Conservation (phyloP, 2,888 invertebrate genomes). For the Apodemia duryi region DNA sequence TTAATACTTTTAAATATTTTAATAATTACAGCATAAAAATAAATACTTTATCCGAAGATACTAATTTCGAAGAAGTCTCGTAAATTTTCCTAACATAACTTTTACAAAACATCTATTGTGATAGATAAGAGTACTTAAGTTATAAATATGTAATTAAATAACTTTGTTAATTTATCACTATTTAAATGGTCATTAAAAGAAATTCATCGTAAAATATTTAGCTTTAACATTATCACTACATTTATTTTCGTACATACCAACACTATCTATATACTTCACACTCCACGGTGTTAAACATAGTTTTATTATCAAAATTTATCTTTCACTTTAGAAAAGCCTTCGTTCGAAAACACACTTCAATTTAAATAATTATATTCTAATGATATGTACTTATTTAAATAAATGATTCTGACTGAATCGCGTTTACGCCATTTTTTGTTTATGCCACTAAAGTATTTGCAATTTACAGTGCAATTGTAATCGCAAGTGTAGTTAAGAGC, state of each 20-base stretch:
- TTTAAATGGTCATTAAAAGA: slow-evolving; percentile 16
- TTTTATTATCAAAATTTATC: not conserved
- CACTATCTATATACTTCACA: not conserved
- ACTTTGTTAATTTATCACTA: slow-evolving; percentile 16
- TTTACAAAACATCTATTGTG: slow-evolving; percentile 7
- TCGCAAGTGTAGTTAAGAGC: slow-evolving; percentile 63
- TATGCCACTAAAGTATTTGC: not conserved
- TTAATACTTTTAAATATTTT: not conserved
- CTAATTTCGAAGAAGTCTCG: not conserved
- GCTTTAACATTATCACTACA: slow-evolving; percentile 12
- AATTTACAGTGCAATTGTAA: slow-evolving; percentile 64
- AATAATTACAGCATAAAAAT: not conserved
- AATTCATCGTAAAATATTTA: slow-evolving; percentile 21
- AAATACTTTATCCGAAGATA: not conserved
- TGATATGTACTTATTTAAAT: slow-evolving; percentile 7
- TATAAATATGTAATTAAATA: slow-evolving; percentile 17
- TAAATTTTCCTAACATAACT: not conserved
- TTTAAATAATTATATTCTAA: not conserved
- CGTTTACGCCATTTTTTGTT: not conserved
- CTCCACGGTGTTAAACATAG: not conserved
- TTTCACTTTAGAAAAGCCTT: not conserved
- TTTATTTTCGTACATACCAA: not conserved
- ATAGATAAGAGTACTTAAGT: slow-evolving; percentile 16
- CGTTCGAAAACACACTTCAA: slow-evolving; percentile 6
- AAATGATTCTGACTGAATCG: not conserved